Conservation (phyloP, 2,113 vertebrate genomes). For the Sylvilagus bachmani region DNA sequence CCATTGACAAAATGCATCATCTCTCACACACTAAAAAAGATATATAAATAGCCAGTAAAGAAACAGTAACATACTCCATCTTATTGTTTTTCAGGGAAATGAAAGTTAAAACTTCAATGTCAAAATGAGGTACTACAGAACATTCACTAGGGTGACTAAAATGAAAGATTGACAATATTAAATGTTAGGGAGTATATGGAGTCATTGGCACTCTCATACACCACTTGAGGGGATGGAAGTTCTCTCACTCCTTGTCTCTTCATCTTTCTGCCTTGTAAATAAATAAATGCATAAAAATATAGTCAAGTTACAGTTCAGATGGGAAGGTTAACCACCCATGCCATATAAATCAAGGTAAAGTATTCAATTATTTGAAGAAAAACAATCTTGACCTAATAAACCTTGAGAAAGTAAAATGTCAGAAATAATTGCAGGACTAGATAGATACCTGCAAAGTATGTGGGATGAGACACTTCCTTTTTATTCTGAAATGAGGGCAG, state of each 20-base stretch:
- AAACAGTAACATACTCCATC: neutral
- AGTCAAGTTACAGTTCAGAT: slow-evolving; percentile 61
- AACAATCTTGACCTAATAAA: slow-evolving; percentile 71
- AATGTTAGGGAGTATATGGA: neutral
- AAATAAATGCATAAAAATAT: slow-evolving; percentile 63
- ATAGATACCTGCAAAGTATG: slow-evolving; percentile 14
- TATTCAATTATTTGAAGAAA: slow-evolving; percentile 69
- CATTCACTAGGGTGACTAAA: neutral
- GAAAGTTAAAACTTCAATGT: slow-evolving; percentile 8
- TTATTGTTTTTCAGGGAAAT: neutral
- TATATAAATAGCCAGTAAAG: neutral
- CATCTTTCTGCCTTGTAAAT: too few relatives aligned
- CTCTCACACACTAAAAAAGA: neutral
- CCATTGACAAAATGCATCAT: neutral
- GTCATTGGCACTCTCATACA: neutral
- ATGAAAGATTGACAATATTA: neutral
- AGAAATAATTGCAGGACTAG: slow-evolving; percentile 64
- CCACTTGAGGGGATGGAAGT: too few relatives aligned
- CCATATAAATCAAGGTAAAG: slow-evolving; percentile 66
- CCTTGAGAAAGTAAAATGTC: slow-evolving; percentile 36
- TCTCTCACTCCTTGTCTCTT: too few relatives aligned
- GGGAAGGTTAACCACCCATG: slow-evolving; percentile 74
- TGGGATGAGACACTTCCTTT: neutral
- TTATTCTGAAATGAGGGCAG: neutral
- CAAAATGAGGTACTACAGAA: neutral